Base-by-base conservation (phyloP, 2,797 vertebrate genomes). In the Falco peregrinus region DNA sequence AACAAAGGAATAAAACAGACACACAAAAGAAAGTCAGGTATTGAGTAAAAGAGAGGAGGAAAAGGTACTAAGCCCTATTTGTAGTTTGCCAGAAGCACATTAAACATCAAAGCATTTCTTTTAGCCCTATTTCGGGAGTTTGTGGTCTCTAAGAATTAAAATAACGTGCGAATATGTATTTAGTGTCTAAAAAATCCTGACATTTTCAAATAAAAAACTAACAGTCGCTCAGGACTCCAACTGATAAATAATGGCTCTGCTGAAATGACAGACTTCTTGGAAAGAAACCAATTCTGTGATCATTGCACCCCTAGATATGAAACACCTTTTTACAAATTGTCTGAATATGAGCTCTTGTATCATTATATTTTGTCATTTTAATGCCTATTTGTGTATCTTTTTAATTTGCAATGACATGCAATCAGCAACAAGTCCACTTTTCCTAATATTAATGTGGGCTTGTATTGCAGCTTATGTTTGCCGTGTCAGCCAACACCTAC, bases 261-360 rank as follows among this genome's bases (percentile, higher is more conserved):
- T 97, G 97, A 97, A 97, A 97, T 96, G 97, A 95, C 86, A 96
- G 96, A 95, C 94, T 95, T 97, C 95, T 97, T 98, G 97, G 97
- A 97, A 97, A 93, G 95, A 81, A 96, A 96, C 97, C 97, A 97
- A 89, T 95, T 96, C 96, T 97, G 95, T 97, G 97, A 97, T 97
- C 97, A 96, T 80, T 95, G 97, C 96, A 96, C 94, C 96, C 96
- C 85, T 96, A 95, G 91, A 98, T 97, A 98, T 97, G 97, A 97
- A 98, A 98, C 98, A 98, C 97, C 97, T 98, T 95, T 90, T 96
- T 97, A 93, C 96, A 97, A 96, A 95, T 94, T 95, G 91, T 92
- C 96, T 91, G 91, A 94, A 93, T 97, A 96, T 96, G 92, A 96
- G 91, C 59, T 94, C 95, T 97, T 39, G 6, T 96, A 93, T 95